Base-by-base conservation (phyloP, 2,888 invertebrate genomes). In the Cantharis rustica region DNA sequence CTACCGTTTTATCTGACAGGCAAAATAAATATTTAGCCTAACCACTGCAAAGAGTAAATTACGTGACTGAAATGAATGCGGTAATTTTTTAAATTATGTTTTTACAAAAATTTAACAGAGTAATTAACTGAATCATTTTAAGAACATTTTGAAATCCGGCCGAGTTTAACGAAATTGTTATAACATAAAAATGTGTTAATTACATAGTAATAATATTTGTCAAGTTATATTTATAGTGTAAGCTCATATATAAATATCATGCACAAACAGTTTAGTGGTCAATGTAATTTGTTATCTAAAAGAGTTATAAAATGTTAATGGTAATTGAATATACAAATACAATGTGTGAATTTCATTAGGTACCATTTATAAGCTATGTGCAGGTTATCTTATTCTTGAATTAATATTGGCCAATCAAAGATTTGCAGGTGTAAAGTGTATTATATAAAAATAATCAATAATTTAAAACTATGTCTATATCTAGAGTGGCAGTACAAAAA, bases 361-460 rank as follows among this genome's bases (percentile, higher is more conserved):
- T 13, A 31, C 13, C 31, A 31, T 31, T 0, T n/a, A 7, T 47
- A n/a, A n/a, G 0, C 7, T 47, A n/a, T 2, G n/a, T n/a, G n/a
- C n/a, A 47, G 47, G 47, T 47, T 47, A n/a, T n/a, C n/a, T 47
- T 47, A 47, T n/a, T 47, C 1, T n/a, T 13, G n/a, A 0, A 47
- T n/a, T 7, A 13, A 17, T 64, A 64, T 64, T 74, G 64, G 27
- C 16, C 16, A 74, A 64, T 77, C 71, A 71, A 69, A 71, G 3
- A 72, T 76, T 69, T 47, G 27, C 27, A 74, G 70, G 77, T 77
- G 74, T 77, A 74, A 77, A 77, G 69, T 74, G 70, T 74, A 64
- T 77, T 69, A 63, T 75, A 61, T 69, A 74, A 72, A 31, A 31
- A 61, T 71, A 74, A 77, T 77, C 77, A 72, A 77, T 77, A 77